phyloP scores from a whole-genome alignment of 2,113 vertebrate species.

The Daphoenositta chrysoptera region DNA sequence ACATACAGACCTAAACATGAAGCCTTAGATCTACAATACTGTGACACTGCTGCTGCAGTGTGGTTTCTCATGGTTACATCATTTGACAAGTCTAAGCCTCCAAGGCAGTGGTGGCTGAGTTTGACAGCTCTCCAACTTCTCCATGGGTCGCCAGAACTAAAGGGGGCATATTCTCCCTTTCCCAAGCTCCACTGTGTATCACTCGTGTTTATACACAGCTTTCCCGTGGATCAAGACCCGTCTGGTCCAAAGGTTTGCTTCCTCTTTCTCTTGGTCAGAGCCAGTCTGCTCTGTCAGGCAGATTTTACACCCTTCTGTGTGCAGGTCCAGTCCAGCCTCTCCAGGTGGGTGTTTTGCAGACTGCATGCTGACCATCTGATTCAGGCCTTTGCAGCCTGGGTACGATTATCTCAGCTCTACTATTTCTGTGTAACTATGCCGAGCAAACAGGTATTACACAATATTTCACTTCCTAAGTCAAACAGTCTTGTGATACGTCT shows the following conservation, averaged over 20 bases:
- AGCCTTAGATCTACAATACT: not conserved
- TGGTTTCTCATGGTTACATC: not conserved
- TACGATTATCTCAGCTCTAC: not conserved
- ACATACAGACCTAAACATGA: not conserved
- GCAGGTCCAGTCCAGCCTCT: not conserved
- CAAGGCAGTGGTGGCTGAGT: not conserved
- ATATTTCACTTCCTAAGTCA: not conserved
- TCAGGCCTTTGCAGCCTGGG: not conserved
- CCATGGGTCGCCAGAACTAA: not conserved
- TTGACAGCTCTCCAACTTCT: not conserved
- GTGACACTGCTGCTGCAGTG: not conserved
- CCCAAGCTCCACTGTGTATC: not conserved
- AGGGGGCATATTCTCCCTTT: not conserved
- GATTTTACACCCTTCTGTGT: not conserved
- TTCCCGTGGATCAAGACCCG: not conserved
- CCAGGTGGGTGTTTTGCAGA: not conserved
- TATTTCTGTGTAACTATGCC: not conserved
- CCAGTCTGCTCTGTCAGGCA: not conserved
- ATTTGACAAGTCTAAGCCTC: not conserved
- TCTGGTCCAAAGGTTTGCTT: not conserved
- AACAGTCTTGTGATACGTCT: not conserved
- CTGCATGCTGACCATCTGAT: not conserved
- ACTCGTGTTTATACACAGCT: accelerated
- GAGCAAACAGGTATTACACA: not conserved
- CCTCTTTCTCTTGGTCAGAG: not conserved